Evolutionary conservation across 2,888 invertebrate species (phyloP).

Genomic region (Tiliacea citrago): DNA sequence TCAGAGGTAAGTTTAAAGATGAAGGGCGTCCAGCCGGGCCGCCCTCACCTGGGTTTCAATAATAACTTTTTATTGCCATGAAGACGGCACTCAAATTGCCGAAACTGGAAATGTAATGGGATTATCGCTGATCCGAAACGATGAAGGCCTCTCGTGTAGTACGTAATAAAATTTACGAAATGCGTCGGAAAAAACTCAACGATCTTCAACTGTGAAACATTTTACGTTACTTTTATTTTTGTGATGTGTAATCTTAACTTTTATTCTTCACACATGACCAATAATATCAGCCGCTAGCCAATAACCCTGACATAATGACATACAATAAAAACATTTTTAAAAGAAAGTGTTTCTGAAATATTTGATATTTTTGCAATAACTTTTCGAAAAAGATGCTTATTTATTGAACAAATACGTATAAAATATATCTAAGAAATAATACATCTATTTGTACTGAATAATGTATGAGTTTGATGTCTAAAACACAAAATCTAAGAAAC

Average conservation of each 20-base stretch:
- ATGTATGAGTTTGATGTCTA: constrained; percentile 66
- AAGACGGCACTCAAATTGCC: constrained; percentile 80
- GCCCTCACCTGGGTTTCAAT: constrained; percentile 78
- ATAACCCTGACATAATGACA: constrained; percentile 22
- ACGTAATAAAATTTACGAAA: constrained; percentile 82
- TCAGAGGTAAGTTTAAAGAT: constrained; percentile 55
- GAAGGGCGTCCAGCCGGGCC: constrained; percentile 57
- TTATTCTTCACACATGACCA: constrained; percentile 32
- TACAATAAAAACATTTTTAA: constrained; percentile 16
- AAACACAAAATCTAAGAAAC: constrained; percentile 67
- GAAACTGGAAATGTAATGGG: constrained; percentile 84
- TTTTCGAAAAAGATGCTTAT: constrained; percentile 21
- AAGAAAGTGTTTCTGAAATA: constrained; percentile 23
- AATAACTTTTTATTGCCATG: constrained; percentile 83
- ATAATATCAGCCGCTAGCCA: constrained; percentile 40
- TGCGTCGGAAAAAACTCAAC: constrained; percentile 73
- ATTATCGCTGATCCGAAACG: constrained; percentile 86
- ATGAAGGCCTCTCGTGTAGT: constrained; percentile 79
- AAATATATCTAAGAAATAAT: constrained; percentile 30
- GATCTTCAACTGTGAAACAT: constrained; percentile 68
- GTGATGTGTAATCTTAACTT: constrained; percentile 53
- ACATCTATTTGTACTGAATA: constrained; percentile 61
- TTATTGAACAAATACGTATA: constrained; percentile 33
- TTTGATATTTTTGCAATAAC: constrained; percentile 14
- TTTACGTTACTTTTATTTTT: constrained; percentile 68